Evolutionary conservation across 2,797 vertebrate genomes (phyloP).

Genomic region (Rallus crepitans): DNA sequence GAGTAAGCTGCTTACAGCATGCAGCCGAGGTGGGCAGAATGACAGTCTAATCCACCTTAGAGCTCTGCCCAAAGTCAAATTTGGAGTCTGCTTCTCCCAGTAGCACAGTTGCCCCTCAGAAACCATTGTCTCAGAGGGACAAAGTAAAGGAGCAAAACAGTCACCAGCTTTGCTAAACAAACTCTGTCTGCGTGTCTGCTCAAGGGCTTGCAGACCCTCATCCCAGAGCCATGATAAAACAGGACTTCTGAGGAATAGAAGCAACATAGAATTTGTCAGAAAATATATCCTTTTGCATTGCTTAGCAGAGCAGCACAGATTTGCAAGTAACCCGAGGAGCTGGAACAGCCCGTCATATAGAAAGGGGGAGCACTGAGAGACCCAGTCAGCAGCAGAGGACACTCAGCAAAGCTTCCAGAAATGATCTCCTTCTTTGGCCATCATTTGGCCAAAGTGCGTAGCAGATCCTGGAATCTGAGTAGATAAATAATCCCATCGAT

Average conservation of each 20-base stretch:
- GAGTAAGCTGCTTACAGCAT: constrained; percentile 37
- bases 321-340: not conserved
- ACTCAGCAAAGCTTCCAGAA: not conserved
- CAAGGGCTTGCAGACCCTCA: not conserved
- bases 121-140: not conserved
- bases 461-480: not conserved
- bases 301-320: not conserved
- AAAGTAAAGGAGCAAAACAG: not conserved
- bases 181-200: not conserved
- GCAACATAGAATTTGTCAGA: not conserved
- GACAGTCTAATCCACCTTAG: constrained; percentile 10
- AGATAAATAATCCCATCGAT: not conserved
- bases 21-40: not conserved
- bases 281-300: not conserved
- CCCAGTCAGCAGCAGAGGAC: not conserved
- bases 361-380: not conserved
- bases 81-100: not conserved
- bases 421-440: not conserved
- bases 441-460: not conserved
- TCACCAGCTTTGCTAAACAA: not conserved
- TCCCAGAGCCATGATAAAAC: not conserved
- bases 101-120: not conserved
- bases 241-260: not conserved
- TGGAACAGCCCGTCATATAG: not conserved
- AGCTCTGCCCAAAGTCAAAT: constrained; percentile 19